A percentile compares a stretch with the other conserved stretches of the same genome.
Evolutionary conservation across 1,140 invertebrate species (phyloP).

Genomic region (Temnothorax longispinosus): DNA sequence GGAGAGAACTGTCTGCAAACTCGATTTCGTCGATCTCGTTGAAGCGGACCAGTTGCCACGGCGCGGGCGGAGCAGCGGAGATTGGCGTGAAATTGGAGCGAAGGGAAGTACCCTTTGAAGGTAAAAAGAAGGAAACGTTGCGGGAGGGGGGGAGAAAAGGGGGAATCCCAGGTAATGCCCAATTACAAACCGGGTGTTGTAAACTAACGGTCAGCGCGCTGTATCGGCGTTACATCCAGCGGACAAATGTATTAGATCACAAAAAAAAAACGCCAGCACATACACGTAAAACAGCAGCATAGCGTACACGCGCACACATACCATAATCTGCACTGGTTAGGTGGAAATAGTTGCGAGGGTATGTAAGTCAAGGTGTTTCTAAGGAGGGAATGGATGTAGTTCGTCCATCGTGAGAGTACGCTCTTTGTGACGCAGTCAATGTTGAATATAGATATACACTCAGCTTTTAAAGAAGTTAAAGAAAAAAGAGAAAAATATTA

Average conservation of each 20-base stretch:
- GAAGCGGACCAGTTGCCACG: slow-evolving; percentile 17
- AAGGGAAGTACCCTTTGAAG: neutral
- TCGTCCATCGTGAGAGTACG: slow-evolving; percentile 19
- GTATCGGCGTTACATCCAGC: slow-evolving; percentile 38
- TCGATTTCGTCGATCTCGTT: slow-evolving; percentile 45
- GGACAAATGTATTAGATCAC: slow-evolving; percentile 50
- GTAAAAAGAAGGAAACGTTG: neutral
- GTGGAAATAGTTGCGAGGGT: slow-evolving; percentile 31
- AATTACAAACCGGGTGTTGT: slow-evolving; percentile 28
- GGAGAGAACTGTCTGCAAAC: slow-evolving; percentile 34
- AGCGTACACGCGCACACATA: neutral
- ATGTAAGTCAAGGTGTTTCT: slow-evolving; percentile 31
- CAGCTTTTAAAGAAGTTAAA: neutral
- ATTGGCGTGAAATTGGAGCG: slow-evolving; percentile 47
- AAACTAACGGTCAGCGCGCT: slow-evolving; percentile 22
- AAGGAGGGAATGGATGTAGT: neutral
- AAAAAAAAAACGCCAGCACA: slow-evolving; percentile 36
- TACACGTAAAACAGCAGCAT: slow-evolving; percentile 31
- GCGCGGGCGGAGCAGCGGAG: neutral
- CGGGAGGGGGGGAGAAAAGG: too few relatives aligned
- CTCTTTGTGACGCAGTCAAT: neutral
- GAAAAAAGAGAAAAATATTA: neutral
- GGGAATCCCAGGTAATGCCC: slow-evolving; percentile 25
- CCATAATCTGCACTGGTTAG: neutral
- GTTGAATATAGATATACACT: neutral